phyloP scores from a whole-genome alignment of 2,797 vertebrate genomes.

The Scolopax bukidnonensis region DNA sequence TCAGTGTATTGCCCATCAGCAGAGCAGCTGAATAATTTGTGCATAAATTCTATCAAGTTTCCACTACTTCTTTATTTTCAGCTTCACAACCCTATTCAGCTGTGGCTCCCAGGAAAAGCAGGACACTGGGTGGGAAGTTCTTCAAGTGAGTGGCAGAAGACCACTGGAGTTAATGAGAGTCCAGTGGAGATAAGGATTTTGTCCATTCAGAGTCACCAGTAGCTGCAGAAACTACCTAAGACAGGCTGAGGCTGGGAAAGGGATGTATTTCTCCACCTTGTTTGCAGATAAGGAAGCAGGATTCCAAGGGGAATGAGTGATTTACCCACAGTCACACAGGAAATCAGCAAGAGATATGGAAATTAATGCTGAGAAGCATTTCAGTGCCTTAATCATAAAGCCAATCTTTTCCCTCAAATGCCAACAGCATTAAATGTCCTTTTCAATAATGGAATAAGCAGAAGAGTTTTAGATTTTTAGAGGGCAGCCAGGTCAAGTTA shows the following conservation, averaged over 20 bases:
- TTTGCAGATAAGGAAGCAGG: neutral
- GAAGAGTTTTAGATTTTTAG: neutral
- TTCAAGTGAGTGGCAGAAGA: neutral
- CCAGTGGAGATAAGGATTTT: neutral
- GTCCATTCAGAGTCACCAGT: neutral
- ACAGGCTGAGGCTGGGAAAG: neutral
- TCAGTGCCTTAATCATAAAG: constrained; percentile 38
- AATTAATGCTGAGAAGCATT: constrained; percentile 52
- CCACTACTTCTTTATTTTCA: neutral
- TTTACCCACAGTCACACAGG: constrained; percentile 2
- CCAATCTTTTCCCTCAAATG: constrained; percentile 38
- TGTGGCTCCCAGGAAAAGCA: neutral
- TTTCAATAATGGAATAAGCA: neutral
- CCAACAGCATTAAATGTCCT: constrained; percentile 25
- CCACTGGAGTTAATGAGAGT: neutral
- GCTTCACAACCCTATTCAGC: neutral
- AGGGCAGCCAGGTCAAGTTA: neutral
- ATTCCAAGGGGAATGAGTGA: constrained; percentile 23
- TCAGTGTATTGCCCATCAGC: neutral
- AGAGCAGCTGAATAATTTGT: neutral
- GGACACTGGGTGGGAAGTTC: neutral
- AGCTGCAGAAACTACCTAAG: neutral
- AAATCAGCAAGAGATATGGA: constrained; percentile 40
- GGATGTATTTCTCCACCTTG: neutral
- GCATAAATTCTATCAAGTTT: neutral